These are phyloP conservation scores for Malacoraja senta DNA, from an alignment of 2,797 vertebrate genomes.

Conservation along the genomic window DNA sequence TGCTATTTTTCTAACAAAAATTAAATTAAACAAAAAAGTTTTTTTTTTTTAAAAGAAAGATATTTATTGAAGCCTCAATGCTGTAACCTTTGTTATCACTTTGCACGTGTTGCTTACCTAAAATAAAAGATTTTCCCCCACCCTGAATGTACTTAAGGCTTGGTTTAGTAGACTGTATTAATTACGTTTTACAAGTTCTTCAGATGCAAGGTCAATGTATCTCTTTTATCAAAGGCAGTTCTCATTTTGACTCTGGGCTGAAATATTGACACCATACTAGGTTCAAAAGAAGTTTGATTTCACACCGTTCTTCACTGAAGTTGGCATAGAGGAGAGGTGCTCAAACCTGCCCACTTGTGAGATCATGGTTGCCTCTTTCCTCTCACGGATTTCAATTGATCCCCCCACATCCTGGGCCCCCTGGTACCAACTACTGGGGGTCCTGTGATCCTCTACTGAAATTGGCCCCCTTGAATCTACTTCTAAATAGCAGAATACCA, in stretches of 20 bases:
- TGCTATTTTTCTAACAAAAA: constrained; percentile 36
- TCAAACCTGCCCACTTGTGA: too few species aligned
- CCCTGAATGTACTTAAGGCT: neutral
- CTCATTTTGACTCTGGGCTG: too few species aligned
- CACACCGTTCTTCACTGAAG: neutral
- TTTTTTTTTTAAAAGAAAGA: constrained; percentile 30
- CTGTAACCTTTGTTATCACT: constrained; percentile 34
- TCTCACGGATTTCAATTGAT: neutral
- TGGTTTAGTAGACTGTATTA: constrained; percentile 11
- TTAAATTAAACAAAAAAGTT: constrained; percentile 34
- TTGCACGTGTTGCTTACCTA: constrained; percentile 31
- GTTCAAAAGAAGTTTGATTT: neutral
- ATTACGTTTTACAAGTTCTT: neutral
- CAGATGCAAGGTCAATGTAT: neutral
- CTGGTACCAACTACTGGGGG: neutral
- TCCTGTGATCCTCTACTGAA: neutral
- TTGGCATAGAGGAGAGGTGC: neutral
- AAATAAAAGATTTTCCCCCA: neutral
- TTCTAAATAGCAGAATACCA: neutral
- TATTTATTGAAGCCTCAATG: constrained; percentile 31
- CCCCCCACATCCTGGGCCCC: neutral
- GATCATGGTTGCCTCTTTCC: neutral
- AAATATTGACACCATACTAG: neutral
- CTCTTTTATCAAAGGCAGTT: neutral
- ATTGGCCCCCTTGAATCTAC: neutral